phyloP scores from a whole-genome alignment of 2,888 invertebrate genomes.

The Drosophila prolongata region DNA sequence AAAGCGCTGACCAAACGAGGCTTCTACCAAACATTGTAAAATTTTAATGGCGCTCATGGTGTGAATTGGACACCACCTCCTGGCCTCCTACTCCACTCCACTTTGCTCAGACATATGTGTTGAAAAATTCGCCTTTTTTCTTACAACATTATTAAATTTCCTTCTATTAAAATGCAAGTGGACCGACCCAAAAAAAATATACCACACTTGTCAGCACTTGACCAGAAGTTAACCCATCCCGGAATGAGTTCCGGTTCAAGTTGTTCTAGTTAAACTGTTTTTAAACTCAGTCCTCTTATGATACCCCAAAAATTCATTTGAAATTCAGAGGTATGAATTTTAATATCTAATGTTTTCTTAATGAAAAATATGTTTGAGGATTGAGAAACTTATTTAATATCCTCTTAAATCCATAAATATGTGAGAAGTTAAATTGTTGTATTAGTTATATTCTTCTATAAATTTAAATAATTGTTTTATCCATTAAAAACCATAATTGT shows the following conservation, averaged over 20 bases:
- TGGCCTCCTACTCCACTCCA: slow-evolving; percentile 11
- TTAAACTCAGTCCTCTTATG: neutral
- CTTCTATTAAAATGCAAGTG: slow-evolving; percentile 44
- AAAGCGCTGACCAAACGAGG: slow-evolving; percentile 50
- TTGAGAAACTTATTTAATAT: too few relatives aligned
- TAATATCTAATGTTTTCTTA: too few relatives aligned
- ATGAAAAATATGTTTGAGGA: too few relatives aligned
- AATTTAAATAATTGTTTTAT: too few relatives aligned
- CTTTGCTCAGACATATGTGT: slow-evolving; percentile 4
- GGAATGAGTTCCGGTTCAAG: slow-evolving; percentile 18
- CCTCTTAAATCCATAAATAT: too few relatives aligned
- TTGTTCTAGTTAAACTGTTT: slow-evolving; percentile 4
- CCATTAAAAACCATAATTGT: too few relatives aligned
- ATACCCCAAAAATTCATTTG: slow-evolving; percentile 19
- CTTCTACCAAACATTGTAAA: slow-evolving; percentile 49
- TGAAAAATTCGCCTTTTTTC: slow-evolving; percentile 18
- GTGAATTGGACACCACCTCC: slow-evolving; percentile 42
- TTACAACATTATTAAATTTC: slow-evolving; percentile 55
- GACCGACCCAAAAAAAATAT: slow-evolving; percentile 13
- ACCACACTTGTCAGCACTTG: slow-evolving; percentile 38
- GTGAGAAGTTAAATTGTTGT: too few relatives aligned
- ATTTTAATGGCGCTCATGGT: slow-evolving; percentile 56
- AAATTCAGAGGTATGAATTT: neutral
- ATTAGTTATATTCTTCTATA: too few relatives aligned
- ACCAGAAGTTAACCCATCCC: slow-evolving; percentile 41